Evolutionary conservation across 2,888 invertebrate species (phyloP), one percentile per base, ranked within the genome.

Genomic region (Microplitis deprimator): DNA sequence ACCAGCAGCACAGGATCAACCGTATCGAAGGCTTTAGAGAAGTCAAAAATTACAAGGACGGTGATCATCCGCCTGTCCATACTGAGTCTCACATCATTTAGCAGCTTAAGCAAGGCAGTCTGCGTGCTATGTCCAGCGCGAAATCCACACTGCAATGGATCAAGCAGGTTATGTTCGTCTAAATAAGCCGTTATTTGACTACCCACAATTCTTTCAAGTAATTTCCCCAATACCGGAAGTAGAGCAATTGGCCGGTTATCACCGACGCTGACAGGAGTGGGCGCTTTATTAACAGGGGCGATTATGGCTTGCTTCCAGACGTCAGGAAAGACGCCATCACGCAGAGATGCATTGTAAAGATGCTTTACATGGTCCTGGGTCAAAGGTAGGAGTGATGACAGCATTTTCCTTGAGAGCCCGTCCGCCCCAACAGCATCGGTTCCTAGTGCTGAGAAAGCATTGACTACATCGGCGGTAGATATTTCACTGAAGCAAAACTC

Each of bases 241-340:
- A 84, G 62, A 20, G 84, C 81, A 0, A 86, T 84, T 0, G 86
- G 85, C 6, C 85, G 67, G 6, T 83, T 76, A 50, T 87, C 84
- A 8, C 76, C 79, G 3, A 79, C 67, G 1, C 8, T 73, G 0
- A 62, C 60, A 1, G 82, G 81, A 16, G 61, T 20, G 10, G 71
- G 59, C 38, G 68, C 78, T 77, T 87, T 87, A 0, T 83, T 83
- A 0, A 85, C 68, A 0, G 84, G 84, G 6, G 60, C 74, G 1
- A 85, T 69, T 0, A 84, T 1, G 0, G 85, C 83, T n/a, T 29
- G 70, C 71, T 85, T 85, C 84, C 85, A 85, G 6, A 38, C 7
- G 0, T 68, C 70, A 7, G 84, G 85, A 76, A 83, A 84, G 6
- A 71, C 16, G 0, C 38, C 59, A 2, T 38, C 13, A 61, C 40